Evolutionary conservation across 1,140 invertebrate genomes (phyloP).

Genomic region (Sinella curviseta): DNA sequence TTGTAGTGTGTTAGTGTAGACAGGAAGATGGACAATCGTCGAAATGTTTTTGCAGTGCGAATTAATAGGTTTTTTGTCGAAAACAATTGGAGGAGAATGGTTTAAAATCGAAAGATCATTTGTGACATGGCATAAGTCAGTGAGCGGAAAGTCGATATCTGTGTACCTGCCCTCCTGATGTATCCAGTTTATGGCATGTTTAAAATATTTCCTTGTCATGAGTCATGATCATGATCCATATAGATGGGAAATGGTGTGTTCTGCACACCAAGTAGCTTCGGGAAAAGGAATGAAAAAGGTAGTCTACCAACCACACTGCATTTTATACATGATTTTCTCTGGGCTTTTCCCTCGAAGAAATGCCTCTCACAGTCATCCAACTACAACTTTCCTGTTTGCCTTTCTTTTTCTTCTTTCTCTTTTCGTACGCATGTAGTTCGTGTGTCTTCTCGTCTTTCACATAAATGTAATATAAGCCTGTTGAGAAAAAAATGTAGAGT

Average conservation of each 20-base stretch:
- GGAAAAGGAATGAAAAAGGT: neutral
- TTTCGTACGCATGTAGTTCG: neutral
- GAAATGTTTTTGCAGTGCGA: too few species aligned
- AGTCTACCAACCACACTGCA: neutral
- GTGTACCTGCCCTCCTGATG: neutral
- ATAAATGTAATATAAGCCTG: neutral
- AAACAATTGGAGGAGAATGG: neutral
- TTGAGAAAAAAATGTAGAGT: neutral
- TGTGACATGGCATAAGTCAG: neutral
- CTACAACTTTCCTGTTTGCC: neutral
- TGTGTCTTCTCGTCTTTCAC: neutral
- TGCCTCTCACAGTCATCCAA: too few species aligned
- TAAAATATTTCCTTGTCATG: slow-evolving; percentile 15
- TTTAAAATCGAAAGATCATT: neutral
- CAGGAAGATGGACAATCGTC: too few species aligned
- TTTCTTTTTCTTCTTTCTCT: neutral
- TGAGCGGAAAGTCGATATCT: neutral
- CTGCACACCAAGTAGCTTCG: slow-evolving; percentile 1
- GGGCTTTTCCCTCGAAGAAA: too few species aligned
- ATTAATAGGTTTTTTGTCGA: neutral
- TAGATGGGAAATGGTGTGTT: slow-evolving; percentile 16
- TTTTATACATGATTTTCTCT: slow-evolving; percentile 1
- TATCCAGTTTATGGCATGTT: neutral
- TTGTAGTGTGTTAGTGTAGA: too few species aligned
- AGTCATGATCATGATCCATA: slow-evolving; percentile 21